Evolutionary conservation across 2,113 vertebrate genomes (phyloP), one percentile per base, ranked within the genome.

Genomic region (Takifugu bimaculatus): DNA sequence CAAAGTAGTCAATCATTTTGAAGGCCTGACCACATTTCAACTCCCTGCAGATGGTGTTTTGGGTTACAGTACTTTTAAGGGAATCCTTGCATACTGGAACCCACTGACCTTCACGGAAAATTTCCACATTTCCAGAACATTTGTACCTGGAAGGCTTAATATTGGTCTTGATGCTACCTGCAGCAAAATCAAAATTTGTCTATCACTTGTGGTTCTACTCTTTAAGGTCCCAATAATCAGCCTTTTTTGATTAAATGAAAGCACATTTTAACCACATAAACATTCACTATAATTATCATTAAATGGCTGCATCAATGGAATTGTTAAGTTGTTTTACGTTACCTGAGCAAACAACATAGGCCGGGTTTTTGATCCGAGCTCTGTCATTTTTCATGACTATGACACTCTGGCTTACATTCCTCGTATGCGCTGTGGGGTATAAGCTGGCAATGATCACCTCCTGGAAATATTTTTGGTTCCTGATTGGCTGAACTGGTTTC

Each of bases 281-380:
- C 20, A 20, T 20, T 20, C 20, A 20, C 20, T 20, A 20, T 20
- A 20, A 20, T 20, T 20, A 20, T 32, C 29, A 32, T 32, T 32
- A 4, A 29, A 29, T 29, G 5, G 29, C 3, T 29, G 29, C 29
- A 32, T 32, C 29, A 32, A 6, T 6, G 4, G 5, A 32, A 32
- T 6, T 32, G 29, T 32, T 20, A 20, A 20, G 29, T 1, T 39
- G 35, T 1, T 39, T 6, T 5, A 0, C 0, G 6, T 60, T 84
- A 90, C 89, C 82, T 78, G 77, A 71, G 59, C 90, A 91, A 43
- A 83, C n/a, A 5, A 88, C 68, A 13, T 55, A 53, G 27, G 52
- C 82, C 4, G 58, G 4, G 0, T 0, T 6, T 0, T 0, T 0
- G 0, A 0, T 0, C 25, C 1, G 15, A n/a, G 5, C 2, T 0